phyloP scores from a whole-genome alignment of 2,888 invertebrate genomes.

The Melanostoma scalare region DNA sequence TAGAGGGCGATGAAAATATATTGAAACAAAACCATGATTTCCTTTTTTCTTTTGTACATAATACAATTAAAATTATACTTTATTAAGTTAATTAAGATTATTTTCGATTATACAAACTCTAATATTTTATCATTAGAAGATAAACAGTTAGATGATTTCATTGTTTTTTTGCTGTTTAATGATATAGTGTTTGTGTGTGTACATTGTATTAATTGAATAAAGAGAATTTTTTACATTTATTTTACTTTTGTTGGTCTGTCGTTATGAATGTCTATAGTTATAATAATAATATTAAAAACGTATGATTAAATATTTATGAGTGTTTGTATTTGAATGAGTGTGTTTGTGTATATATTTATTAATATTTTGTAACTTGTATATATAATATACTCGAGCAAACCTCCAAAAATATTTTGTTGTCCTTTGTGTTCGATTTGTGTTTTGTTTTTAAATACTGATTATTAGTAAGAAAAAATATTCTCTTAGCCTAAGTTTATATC shows the following conservation, averaged over 20 bases:
- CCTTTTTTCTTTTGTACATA: slow-evolving; percentile 62
- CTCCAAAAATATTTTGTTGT: slow-evolving; percentile 54
- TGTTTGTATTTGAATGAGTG: slow-evolving; percentile 34
- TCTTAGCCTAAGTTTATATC: slow-evolving; percentile 58
- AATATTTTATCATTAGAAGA: slow-evolving; percentile 40
- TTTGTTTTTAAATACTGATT: slow-evolving; percentile 62
- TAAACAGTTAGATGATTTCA: slow-evolving; percentile 14
- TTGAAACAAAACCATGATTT: slow-evolving; percentile 40
- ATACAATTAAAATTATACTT: slow-evolving; percentile 67
- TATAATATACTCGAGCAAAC: slow-evolving; percentile 60
- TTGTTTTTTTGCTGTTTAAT: slow-evolving; percentile 1
- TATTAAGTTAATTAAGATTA: slow-evolving; percentile 59
- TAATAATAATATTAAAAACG: slow-evolving; percentile 30
- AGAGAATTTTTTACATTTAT: slow-evolving; percentile 30
- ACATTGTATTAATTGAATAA: slow-evolving; percentile 25
- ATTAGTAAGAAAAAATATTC: slow-evolving; percentile 70
- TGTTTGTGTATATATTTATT: slow-evolving; percentile 41
- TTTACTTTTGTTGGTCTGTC: slow-evolving; percentile 57
- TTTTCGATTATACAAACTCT: slow-evolving; percentile 57
- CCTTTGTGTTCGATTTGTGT: slow-evolving; percentile 15
- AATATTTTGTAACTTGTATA: slow-evolving; percentile 49
- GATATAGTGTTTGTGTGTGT: slow-evolving; percentile 24
- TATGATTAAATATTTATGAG: slow-evolving; percentile 65
- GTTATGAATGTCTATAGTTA: slow-evolving; percentile 33
- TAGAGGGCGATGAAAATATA: neutral